Conservation (phyloP, 1,140 invertebrate genomes). For the Mamestra configurata region DNA sequence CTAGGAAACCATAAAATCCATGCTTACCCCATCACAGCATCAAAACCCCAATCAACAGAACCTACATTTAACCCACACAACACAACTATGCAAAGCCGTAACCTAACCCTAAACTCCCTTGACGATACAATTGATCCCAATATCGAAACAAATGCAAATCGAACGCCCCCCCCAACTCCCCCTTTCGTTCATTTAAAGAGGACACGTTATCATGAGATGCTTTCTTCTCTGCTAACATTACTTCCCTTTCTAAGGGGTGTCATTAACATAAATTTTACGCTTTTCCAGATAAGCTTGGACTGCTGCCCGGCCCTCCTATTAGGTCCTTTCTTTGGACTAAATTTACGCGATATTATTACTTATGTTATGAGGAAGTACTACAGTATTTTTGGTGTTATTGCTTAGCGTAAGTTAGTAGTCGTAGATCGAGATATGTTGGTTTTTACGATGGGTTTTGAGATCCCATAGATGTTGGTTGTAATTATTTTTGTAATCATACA, state of each 20-base stretch:
- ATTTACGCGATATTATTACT: constrained; percentile 68
- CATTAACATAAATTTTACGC: constrained; percentile 78
- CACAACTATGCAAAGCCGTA: not conserved
- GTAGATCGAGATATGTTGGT: constrained; percentile 13
- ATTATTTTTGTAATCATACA: not conserved
- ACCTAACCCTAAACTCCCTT: not conserved
- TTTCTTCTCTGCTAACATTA: constrained; percentile 65
- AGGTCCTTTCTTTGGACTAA: constrained; percentile 60
- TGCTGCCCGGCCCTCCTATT: constrained; percentile 65
- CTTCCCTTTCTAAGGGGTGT: constrained; percentile 60
- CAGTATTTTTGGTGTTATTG: constrained; percentile 48
- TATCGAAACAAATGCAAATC: constrained; percentile 15
- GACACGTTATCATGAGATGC: constrained; percentile 64
- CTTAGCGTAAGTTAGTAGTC: constrained; percentile 40
- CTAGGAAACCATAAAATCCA: no score
- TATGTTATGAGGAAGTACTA: constrained; percentile 56
- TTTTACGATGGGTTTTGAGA: not conserved
- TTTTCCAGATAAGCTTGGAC: constrained; percentile 70
- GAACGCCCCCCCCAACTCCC: constrained; percentile 1
- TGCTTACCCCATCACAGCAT: not conserved
- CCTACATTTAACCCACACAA: not conserved
- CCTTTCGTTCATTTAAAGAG: constrained; percentile 58
- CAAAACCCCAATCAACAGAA: not conserved
- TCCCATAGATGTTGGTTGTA: not conserved
- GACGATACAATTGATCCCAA: not conserved